Evolutionary conservation across 2,888 invertebrate genomes (phyloP), one percentile per base, ranked within the genome.

Genomic region (Proisotoma minuta): DNA sequence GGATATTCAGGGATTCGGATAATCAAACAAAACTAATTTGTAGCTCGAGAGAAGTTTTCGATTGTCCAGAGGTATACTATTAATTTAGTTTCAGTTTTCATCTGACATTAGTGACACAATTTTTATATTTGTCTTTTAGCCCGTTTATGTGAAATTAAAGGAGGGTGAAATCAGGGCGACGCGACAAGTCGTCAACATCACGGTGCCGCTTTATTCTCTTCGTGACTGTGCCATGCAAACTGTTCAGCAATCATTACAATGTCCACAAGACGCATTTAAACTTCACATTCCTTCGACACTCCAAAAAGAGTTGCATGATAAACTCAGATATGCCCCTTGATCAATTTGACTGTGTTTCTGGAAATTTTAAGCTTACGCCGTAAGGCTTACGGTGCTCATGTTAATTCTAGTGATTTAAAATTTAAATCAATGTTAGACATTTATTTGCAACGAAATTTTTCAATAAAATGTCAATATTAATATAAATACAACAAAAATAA

Each of bases 1-100:
- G 92, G 91, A 84, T 91, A 66, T 91, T 90, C 75, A 80, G 85
- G 1, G 89, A 91, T 76, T 78, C 82, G 0, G 77, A 81, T 0
- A 88, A 88, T 0, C 83, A 83, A 53, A 89, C 89, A 74, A 81
- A 83, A 40, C 78, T 85, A 77, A 81, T 83, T 8, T 82, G 87
- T 0, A 82, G 76, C 56, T 71, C 74, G 3, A 72, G 75, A 59
- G 77, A 77, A 53, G 74, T 78, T 3, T 78, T 71, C 51, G 70
- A 74, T 47, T 69, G 69, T 28, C 72, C 72, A n/a, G 70, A 70
- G 65, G 73, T 73, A 60, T 53, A 53, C 20, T 12, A 15, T 8
- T 34, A 34, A 27, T 43, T 52, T 57, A 2, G 8, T 47, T 47
- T 10, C 15, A 29, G 2, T 39, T 18, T 56, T 54, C 12, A 56